Evolutionary conservation across 2,797 vertebrate species (phyloP).

Genomic region (Bovichtus variegatus): DNA sequence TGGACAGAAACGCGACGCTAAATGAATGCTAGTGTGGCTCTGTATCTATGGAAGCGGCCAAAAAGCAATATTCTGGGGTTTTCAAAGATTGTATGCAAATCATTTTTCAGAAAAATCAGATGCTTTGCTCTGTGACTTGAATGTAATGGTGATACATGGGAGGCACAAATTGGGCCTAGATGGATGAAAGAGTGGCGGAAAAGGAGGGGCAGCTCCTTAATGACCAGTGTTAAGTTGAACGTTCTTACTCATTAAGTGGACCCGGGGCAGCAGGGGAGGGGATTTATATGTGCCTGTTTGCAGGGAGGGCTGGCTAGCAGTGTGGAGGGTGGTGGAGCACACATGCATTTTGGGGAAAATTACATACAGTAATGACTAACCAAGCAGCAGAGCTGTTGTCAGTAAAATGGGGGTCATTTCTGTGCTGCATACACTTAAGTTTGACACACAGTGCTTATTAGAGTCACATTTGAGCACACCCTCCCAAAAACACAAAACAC

Average conservation of each 20-base stretch:
- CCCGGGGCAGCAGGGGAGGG: not conserved
- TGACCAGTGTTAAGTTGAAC: slow-evolving; percentile 34
- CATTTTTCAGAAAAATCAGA: not conserved
- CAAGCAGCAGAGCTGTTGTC: slow-evolving; percentile 45
- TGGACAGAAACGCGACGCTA: not conserved
- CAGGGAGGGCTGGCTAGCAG: slow-evolving; percentile 1
- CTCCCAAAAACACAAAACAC: slow-evolving; percentile 39
- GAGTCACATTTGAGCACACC: slow-evolving; percentile 44
- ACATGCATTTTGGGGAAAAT: slow-evolving; percentile 69
- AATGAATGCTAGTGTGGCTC: not conserved
- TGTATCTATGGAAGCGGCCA: not conserved
- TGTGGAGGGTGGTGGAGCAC: slow-evolving; percentile 32
- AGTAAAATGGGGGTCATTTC: slow-evolving; percentile 70
- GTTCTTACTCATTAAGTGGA: slow-evolving; percentile 28
- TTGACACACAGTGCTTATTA: slow-evolving; percentile 71
- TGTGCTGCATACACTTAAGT: slow-evolving; percentile 52
- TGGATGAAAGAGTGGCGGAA: slow-evolving; percentile 25
- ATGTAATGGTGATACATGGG: not conserved
- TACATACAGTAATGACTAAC: slow-evolving; percentile 68
- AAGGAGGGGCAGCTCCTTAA: slow-evolving; percentile 33
- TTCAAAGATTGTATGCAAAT: not conserved
- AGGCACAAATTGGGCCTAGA: not conserved
- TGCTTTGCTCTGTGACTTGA: not conserved
- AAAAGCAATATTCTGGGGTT: not conserved
- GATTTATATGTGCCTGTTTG: slow-evolving; percentile 36